Conservation (phyloP, 2,888 invertebrate species). For the Amphipoea oculea region DNA sequence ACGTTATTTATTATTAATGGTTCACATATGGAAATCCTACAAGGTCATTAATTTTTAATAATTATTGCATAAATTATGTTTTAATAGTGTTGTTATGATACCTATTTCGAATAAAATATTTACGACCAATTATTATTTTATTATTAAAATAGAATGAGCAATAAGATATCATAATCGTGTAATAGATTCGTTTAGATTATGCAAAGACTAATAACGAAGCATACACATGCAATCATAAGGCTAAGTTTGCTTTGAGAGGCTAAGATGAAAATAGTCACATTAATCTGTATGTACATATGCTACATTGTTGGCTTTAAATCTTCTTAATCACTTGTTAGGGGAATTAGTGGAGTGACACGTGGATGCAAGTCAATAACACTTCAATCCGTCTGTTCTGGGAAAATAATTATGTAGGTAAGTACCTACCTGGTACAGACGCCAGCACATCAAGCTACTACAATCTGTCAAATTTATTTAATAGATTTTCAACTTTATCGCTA, state of each 20-base stretch:
- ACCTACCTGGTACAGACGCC: too few relatives aligned
- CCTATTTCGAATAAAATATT: conserved; percentile 15
- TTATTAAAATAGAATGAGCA: neutral
- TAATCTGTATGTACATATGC: neutral
- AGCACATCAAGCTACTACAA: too few relatives aligned
- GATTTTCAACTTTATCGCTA: too few relatives aligned
- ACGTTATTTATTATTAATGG: neutral
- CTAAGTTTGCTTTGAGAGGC: neutral
- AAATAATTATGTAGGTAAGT: too few relatives aligned
- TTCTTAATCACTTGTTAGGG: neutral
- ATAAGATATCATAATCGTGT: neutral
- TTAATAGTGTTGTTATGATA: neutral
- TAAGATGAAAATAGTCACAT: conserved; percentile 6
- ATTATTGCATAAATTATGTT: neutral
- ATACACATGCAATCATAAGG: neutral
- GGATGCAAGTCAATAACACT: neutral
- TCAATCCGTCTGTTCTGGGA: too few relatives aligned
- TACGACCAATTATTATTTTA: conserved; percentile 21
- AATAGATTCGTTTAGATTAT: conserved; percentile 2
- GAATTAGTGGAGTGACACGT: neutral
- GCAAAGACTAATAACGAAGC: neutral
- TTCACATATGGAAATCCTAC: neutral
- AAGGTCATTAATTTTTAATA: neutral
- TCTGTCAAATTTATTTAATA: too few relatives aligned
- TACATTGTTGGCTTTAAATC: neutral